These are phyloP conservation scores for Myotis brandtii DNA, from an alignment of 2,113 vertebrate genomes.

Conservation along the genomic window DNA sequence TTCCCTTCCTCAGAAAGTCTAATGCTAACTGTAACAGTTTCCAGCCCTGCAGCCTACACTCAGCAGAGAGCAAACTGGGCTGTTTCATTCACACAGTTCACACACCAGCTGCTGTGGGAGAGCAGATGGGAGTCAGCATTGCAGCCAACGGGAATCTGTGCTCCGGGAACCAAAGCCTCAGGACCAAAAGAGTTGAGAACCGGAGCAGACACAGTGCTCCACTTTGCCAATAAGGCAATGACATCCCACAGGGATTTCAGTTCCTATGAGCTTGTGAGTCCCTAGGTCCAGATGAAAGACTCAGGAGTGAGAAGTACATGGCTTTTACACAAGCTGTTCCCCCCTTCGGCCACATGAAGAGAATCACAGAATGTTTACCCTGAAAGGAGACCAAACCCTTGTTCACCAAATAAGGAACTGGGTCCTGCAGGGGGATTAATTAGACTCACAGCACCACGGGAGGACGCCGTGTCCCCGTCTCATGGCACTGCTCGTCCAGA, in stretches of 20 bases:
- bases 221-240: background rate
- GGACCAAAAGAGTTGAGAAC: background rate
- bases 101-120: background rate
- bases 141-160: background rate
- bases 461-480: rapidly evolving
- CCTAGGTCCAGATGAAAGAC: background rate
- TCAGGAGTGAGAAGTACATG: background rate
- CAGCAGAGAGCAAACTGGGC: background rate
- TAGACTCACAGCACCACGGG: background rate
- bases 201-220: background rate
- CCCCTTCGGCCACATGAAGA: background rate
- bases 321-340: background rate
- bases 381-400: background rate
- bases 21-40: background rate
- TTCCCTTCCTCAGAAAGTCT: background rate
- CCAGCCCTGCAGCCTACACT: background rate
- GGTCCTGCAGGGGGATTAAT: background rate
- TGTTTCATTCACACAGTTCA: slow-evolving; percentile 44
- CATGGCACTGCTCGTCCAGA: background rate
- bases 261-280: background rate
- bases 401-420: background rate
- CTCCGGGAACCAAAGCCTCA: background rate
- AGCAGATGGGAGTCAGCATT: background rate
- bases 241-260: background rate
- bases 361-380: background rate